These are phyloP conservation scores for Halichondria panicea DNA, from an alignment of 37 sponge, comb jelly and placozoan species.

Conservation along the genomic window DNA sequence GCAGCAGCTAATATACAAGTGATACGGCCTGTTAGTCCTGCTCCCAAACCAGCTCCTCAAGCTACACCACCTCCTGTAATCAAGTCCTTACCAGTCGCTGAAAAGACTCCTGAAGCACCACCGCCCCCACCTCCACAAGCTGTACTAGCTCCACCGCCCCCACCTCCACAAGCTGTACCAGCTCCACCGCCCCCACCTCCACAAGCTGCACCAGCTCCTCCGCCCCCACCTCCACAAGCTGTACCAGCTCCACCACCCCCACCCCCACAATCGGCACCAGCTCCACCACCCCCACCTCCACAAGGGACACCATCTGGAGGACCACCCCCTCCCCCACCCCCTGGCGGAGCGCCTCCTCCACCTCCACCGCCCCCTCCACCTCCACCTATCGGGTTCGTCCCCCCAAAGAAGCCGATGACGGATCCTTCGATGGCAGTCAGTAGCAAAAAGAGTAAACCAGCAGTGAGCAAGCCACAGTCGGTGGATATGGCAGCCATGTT, in stretches of 20 bases:
- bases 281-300: constrained; percentile 42
- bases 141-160: constrained; percentile 26
- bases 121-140: constrained; percentile 1
- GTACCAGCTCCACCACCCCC: constrained; percentile 36
- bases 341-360: constrained; percentile 31
- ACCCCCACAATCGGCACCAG: constrained; percentile 18
- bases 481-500: constrained; percentile 9
- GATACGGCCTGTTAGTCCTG: constrained; percentile 17
- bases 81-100: background rate
- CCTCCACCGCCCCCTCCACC: constrained; percentile 58
- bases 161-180: constrained; percentile 15
- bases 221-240: constrained; percentile 1
- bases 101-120: constrained; percentile 15
- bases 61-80: background rate
- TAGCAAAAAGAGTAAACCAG: constrained; percentile 1
- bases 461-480: constrained; percentile 7
- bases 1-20: no score
- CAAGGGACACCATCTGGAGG: constrained; percentile 15
- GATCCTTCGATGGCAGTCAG: constrained; percentile 8
- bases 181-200: constrained; percentile 38
- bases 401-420: constrained; percentile 42
- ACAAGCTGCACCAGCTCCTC: background rate
- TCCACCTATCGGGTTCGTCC: constrained; percentile 34
- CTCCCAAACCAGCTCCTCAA: background rate
- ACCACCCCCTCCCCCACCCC: constrained; percentile 33